Evolutionary conservation across 2,113 vertebrate genomes (phyloP).

Genomic region (Hassar affinis): DNA sequence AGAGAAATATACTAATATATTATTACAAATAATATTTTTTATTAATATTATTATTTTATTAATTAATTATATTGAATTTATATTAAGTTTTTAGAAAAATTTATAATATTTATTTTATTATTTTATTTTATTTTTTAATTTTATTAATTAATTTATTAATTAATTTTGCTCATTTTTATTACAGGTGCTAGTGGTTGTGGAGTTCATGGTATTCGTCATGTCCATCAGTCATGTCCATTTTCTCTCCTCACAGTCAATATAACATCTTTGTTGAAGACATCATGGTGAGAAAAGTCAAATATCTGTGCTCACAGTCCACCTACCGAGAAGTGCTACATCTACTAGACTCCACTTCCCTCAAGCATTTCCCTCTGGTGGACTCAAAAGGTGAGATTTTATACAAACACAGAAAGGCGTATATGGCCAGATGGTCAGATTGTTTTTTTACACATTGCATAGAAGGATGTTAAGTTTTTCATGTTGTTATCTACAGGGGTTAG

Average conservation of each 20-base stretch:
- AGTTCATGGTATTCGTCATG: too few species aligned
- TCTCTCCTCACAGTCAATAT: conserved; percentile 77
- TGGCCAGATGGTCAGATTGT: not conserved
- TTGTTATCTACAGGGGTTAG: too few species aligned
- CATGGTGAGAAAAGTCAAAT: conserved; percentile 89
- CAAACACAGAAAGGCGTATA: not conserved
- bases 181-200: not conserved
- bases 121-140: too few species aligned
- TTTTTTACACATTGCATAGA: not conserved
- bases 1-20: too few species aligned
- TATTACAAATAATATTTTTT: not conserved
- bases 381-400: conserved; percentile 76
- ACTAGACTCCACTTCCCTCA: conserved; percentile 79
- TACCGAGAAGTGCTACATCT: conserved; percentile 79
- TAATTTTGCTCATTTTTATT: not conserved
- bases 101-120: not conserved
- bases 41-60: too few species aligned
- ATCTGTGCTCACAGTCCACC: conserved; percentile 81
- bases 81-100: not conserved
- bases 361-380: conserved; percentile 86
- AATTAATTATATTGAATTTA: too few species aligned
- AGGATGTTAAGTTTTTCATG: not conserved
- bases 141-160: too few species aligned
- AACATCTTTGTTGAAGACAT: conserved; percentile 94
- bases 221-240: not conserved